Percentiles rank a stretch among this genome's conserved stretches.
These are phyloP conservation scores for Cydia amplana DNA, from an alignment of 1,140 invertebrate species.

Conservation along the genomic window DNA sequence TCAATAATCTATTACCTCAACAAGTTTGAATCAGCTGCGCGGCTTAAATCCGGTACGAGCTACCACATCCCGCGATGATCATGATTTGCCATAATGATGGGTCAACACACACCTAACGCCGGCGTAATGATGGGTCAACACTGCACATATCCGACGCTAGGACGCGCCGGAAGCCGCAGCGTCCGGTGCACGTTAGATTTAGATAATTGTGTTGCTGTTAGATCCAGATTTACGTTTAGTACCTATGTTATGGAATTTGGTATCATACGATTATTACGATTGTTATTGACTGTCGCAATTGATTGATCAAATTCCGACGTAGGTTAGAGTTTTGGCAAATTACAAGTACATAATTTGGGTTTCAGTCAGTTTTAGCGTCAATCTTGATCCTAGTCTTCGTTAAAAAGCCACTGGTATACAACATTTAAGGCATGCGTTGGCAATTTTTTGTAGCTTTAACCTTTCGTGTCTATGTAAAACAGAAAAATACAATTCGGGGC, in stretches of 20 bases:
- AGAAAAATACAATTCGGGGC: too few species aligned
- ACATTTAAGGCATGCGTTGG: too few species aligned
- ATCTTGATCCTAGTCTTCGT: too few species aligned
- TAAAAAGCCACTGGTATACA: too few species aligned
- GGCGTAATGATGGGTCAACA: conserved; percentile 15
- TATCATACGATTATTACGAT: too few species aligned
- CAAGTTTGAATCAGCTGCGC: not conserved
- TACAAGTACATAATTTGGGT: too few species aligned
- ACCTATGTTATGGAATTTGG: not conserved
- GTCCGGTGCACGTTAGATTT: not conserved
- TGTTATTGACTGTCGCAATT: too few species aligned
- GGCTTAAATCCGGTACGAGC: conserved; percentile 1
- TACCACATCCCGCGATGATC: conserved; percentile 11
- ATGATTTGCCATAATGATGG: conserved; percentile 15
- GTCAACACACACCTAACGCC: not conserved
- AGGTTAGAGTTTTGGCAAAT: too few species aligned
- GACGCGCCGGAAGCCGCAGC: not conserved
- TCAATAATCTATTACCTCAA: not conserved
- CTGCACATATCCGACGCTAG: conserved; percentile 7
- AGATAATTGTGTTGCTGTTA: not conserved
- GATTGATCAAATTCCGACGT: too few species aligned
- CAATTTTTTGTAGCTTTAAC: too few species aligned
- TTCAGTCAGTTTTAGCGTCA: too few species aligned
- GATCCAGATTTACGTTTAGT: not conserved
- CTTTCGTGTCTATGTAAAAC: too few species aligned